phyloP scores from a whole-genome alignment of 2,888 invertebrate species.

The Philereme transversata region DNA sequence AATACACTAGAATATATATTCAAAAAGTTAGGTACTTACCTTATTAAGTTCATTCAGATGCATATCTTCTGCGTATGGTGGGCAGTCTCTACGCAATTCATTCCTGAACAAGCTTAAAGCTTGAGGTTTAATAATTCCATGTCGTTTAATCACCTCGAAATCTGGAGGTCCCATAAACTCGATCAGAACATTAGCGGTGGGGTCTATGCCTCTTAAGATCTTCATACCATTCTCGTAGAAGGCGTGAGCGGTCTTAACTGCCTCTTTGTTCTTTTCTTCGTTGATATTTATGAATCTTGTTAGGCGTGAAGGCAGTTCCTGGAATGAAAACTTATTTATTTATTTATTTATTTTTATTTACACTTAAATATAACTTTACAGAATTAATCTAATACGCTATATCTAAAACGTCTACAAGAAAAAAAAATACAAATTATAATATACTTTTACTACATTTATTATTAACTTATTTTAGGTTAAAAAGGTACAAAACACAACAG shows the following conservation, averaged over 20 bases:
- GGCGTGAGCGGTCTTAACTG: constrained; percentile 26
- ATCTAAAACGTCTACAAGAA: too few species aligned
- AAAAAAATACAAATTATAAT: too few species aligned
- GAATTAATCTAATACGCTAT: too few species aligned
- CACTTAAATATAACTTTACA: too few species aligned
- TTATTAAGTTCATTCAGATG: constrained; percentile 22
- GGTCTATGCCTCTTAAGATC: constrained; percentile 8
- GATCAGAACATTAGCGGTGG: background rate
- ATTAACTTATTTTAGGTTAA: too few species aligned
- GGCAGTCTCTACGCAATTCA: constrained; percentile 12
- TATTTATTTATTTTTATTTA: too few species aligned
- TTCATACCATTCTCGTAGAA: constrained; percentile 30
- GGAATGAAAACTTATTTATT: background rate
- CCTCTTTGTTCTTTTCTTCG: constrained; percentile 12
- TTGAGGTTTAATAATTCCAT: constrained; percentile 8
- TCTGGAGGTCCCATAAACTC: constrained; percentile 23
- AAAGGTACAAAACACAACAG: too few species aligned
- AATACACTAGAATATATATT: too few species aligned
- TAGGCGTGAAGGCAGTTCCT: constrained; percentile 5
- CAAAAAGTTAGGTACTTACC: constrained; percentile 21
- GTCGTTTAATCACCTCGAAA: constrained; percentile 12
- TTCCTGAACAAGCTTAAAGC: constrained; percentile 26
- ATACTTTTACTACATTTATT: too few species aligned
- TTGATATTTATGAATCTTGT: background rate
- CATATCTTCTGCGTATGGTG: constrained; percentile 14